Base-by-base conservation (phyloP, 2,113 vertebrate species). In the Petaurus breviceps region DNA sequence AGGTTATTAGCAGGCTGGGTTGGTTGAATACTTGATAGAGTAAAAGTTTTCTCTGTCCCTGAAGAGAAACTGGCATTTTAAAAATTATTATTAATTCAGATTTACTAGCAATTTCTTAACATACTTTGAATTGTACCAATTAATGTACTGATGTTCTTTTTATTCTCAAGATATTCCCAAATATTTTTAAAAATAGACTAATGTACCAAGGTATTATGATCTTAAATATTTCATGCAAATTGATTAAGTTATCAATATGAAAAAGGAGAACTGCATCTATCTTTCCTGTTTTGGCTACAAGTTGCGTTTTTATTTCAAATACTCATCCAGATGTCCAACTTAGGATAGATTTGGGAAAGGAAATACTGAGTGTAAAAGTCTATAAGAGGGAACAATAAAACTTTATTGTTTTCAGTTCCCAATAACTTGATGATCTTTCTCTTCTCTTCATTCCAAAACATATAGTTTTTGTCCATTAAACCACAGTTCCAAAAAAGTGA, bases 381-480 rank as follows among this genome's bases (percentile, higher is more conserved):
- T 22, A n/a, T 96, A 9, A 54, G 91, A 94, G 16, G 12, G 22
- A 54, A 8, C 10, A 55, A 54, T 7, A 92, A 2, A 31, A 46
- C 53, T 94, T 94, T 89, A 89, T 54, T 93, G 84, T 22, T 91
- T 8, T 93, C 91, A n/a, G 49, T 93, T 97, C 93, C 77, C 53
- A 94, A 93, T 25, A 96, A 54, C 89, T 94, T 3, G 91, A 96
- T 89, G 49, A 97, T 26, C 92, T 96, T 95, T 96, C 47, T 95
- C 90, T 97, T 93, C 91, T 91, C 89, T 96, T 47, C 91, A 90
- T 96, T 43, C 96, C 53, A 94, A 95, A 96, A 95, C 92, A 90
- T 55, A 92, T 84, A 95, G 94, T 43, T 84, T 43, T 43, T 43
- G 7, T 84, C n/a, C 37, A 43, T 43, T 84, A 22, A 84, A n/a